Conservation (phyloP, 2,888 invertebrate genomes). For the Achlya flavicornis region DNA sequence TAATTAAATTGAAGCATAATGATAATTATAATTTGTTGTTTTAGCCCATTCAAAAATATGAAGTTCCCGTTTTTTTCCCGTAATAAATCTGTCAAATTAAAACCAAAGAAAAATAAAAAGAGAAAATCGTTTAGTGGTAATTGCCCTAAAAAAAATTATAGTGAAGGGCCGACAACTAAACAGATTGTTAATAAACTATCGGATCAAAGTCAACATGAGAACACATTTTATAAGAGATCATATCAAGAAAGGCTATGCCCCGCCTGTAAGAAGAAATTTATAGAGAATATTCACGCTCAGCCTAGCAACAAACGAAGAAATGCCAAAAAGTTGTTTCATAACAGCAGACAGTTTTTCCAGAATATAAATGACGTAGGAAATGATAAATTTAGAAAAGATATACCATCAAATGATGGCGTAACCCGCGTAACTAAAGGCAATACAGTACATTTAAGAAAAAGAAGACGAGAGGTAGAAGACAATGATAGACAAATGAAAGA, state of each 20-base stretch:
- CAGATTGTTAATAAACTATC: background rate
- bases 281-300: constrained; percentile 13
- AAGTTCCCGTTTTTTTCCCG: constrained; percentile 73
- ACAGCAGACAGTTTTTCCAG: constrained; percentile 42
- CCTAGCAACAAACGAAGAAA: constrained; percentile 19
- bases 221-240: constrained; percentile 31
- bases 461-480: constrained; percentile 32
- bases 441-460: constrained; percentile 17
- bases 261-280: constrained; percentile 34
- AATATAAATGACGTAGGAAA: constrained; percentile 16
- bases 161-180: constrained; percentile 2
- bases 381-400: constrained; percentile 7
- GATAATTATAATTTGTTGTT: constrained; percentile 28
- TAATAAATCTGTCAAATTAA: constrained; percentile 44
- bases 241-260: constrained; percentile 36
- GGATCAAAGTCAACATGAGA: constrained; percentile 2
- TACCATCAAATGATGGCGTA: too few species aligned
- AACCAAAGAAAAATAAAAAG: constrained; percentile 49
- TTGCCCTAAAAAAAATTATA: constrained; percentile 29
- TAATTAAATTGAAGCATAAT: constrained; percentile 11
- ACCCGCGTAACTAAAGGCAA: background rate
- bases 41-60: constrained; percentile 53
- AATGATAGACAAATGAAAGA: constrained; percentile 43
- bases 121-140: constrained; percentile 47
- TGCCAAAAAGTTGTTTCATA: constrained; percentile 30